Evolutionary conservation across 2,888 invertebrate genomes (phyloP), one percentile per base, ranked within the genome.

Genomic region (Cremastobaeus sp.): DNA sequence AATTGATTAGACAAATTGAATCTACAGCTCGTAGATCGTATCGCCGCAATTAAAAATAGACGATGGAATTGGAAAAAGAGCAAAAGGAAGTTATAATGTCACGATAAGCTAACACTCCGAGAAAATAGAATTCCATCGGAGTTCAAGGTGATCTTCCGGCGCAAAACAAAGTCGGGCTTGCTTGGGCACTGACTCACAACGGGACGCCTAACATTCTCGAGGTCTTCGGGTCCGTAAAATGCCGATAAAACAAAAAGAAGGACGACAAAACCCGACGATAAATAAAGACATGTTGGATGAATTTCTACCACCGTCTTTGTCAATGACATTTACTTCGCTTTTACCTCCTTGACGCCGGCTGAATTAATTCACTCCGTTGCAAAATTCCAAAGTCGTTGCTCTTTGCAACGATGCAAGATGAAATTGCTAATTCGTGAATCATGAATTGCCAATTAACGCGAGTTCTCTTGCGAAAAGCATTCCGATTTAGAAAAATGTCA

Each of bases 111-210:
- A 52, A 45, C 48, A 62, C 39, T 39, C 37, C 47, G 30, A 35
- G 43, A 72, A 65, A 50, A 74, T 74, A 54, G 74, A 74, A 77
- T 77, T 76, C 78, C 77, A 48, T 64, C 41, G 66, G 75, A 74
- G 76, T 79, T 79, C 82, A 82, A 82, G 81, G 81, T 76, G 60
- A 81, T 73, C 79, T 12, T 47, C 59, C 74, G 62, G 17, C 52
- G 60, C 32, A 37, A 39, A 41, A 76, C 75, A 74, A 77, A 79
- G 64, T 69, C 32, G 52, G 54, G 71, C 28, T 55, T 30, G 30
- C 34, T 17, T 32, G 43, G 47, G 35, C 34, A 60, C 57, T 76
- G 77, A 79, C 74, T 78, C 78, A 74, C 55, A 18, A 34, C 30
- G 39, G 30, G 47, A 43, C 15, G 41, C 34, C 28, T 25, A 28